phyloP scores from a whole-genome alignment of 2,888 invertebrate species.

The Allygus modestus region DNA sequence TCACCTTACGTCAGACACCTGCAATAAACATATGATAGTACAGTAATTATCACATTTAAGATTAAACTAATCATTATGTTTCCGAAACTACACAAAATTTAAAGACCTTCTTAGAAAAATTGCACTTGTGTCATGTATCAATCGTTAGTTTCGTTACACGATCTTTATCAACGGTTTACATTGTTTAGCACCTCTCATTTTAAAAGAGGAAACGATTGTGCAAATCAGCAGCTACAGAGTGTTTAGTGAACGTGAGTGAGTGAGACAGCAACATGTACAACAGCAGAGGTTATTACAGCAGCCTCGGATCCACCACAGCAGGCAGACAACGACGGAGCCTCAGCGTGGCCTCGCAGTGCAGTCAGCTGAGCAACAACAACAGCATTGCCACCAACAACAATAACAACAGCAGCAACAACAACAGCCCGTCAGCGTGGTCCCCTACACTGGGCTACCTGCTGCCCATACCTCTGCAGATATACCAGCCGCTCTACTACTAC shows the following conservation, averaged over 20 bases:
- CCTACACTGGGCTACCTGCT: conserved; percentile 62
- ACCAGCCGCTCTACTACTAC: conserved; percentile 59
- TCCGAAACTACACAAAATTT: no score
- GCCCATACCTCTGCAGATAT: conserved; percentile 62
- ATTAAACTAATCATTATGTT: no score
- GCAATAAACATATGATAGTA: no score
- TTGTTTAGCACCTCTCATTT: no score
- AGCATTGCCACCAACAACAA: background rate
- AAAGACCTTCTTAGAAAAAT: no score
- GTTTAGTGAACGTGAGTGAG: background rate
- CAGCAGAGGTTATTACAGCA: conserved; percentile 56
- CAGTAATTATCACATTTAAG: no score
- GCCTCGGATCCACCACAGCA: conserved; percentile 23
- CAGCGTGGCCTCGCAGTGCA: conserved; percentile 53
- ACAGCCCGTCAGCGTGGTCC: conserved; percentile 39
- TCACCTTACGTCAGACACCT: no score
- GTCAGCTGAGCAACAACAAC: conserved; percentile 50
- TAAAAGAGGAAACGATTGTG: no score
- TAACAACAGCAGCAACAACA: conserved; percentile 38
- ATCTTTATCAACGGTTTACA: no score
- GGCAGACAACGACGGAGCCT: conserved; percentile 29
- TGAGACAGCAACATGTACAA: conserved; percentile 41
- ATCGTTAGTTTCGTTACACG: no score
- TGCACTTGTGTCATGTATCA: no score
- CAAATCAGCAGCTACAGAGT: no score